Evolutionary conservation across 2,113 vertebrate species (phyloP), one percentile per base, ranked within the genome.

Genomic region (Corythornis madagascariensis): DNA sequence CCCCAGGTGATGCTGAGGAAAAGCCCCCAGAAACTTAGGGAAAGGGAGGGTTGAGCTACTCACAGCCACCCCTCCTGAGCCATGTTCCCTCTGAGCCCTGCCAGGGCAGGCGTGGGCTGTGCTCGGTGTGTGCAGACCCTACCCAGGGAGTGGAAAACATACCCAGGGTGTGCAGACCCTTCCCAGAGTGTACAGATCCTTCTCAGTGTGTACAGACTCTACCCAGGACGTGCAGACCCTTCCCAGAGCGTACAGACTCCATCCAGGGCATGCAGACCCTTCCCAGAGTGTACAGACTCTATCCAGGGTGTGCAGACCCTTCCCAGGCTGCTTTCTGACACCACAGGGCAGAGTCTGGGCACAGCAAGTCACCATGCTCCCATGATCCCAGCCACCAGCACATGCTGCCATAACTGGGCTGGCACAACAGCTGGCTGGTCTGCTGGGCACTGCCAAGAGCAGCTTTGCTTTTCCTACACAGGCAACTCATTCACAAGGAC

Each of bases 401-500:
- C 3, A 0, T 17, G 15, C 7, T 15, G 14, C 60, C 2, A 0
- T 18, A 42, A 60, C 60, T 2, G 9, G 29, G 60, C 42, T 57
- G 60, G 21, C 20, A n/a, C 69, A 26, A 25, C 0, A 13, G 42
- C 81, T 16, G 48, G 40, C 33, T 1, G 1, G 28, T 5, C 33
- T 15, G 3, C 18, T 4, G 4, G 25, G 10, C 43, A 21, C 25
- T 5, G 15, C 59, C 4, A 1, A n/a, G 86, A 53, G 69, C 45
- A 20, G 45, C 53, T 59, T 38, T 26, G 45, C 53, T 66, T 17
- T 35, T 19, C 40, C 9, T 45, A 17, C n/a, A 28, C 2, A 0
- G 0, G 29, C 1, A 7, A 7, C 63, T 25, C 8, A 5, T 13
- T 26, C 55, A 42, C 0, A 0, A 45, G 40, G 55, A 45, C 1